Evolutionary conservation across 2,888 invertebrate species (phyloP).

Genomic region (Geophilus truncorum): DNA sequence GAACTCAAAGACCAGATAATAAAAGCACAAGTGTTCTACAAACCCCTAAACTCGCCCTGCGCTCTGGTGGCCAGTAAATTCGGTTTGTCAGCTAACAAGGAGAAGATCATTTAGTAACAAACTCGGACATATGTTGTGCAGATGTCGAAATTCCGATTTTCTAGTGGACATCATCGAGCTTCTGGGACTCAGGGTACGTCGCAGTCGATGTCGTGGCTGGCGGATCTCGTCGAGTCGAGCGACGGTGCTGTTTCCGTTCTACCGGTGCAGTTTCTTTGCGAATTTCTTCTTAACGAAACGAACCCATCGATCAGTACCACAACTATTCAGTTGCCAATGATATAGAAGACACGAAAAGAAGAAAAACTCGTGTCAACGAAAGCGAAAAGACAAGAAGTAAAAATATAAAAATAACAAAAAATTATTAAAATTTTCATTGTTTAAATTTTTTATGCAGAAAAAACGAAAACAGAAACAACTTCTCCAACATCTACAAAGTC

Average conservation of each 20-base stretch:
- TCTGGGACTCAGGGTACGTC: constrained; percentile 59
- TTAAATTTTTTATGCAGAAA: constrained; percentile 49
- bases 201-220: constrained; percentile 90
- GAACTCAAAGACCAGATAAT: too few relatives aligned
- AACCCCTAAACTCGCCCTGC: too few relatives aligned
- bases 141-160: constrained; percentile 83
- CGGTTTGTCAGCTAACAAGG: too few relatives aligned
- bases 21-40: too few relatives aligned
- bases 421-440: not conserved
- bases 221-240: constrained; percentile 85
- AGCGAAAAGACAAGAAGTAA: constrained; percentile 43
- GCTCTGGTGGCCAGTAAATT: too few relatives aligned
- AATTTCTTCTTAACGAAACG: constrained; percentile 66
- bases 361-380: constrained; percentile 54
- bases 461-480: constrained; percentile 74
- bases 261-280: constrained; percentile 96
- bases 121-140: constrained; percentile 81
- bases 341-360: constrained; percentile 49
- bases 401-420: not conserved
- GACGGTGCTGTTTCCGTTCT: constrained; percentile 82
- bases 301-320: constrained; percentile 32
- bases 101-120: too few relatives aligned
- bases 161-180: constrained; percentile 86
- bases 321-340: constrained; percentile 39
- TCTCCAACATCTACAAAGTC: constrained; percentile 58